Base-by-base conservation (phyloP, 2,888 invertebrate genomes). In the Pristionchus maxplancki region DNA sequence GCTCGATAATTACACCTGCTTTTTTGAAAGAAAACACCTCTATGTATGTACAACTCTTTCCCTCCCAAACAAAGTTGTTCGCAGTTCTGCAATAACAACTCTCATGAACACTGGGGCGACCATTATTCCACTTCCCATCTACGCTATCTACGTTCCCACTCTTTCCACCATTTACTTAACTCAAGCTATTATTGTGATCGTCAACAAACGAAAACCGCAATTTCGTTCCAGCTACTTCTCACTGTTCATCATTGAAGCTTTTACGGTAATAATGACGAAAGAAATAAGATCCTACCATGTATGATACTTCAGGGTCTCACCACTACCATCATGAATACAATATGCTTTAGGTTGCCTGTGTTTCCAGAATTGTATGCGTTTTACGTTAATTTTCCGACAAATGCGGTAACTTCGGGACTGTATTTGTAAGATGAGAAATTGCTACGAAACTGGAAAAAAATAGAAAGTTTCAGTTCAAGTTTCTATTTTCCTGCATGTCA, bases 401-500 rank as follows among this genome's bases (percentile, higher is more conserved):
- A 37, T 17, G 71, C 71, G 3, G 34, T 37, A 4, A 37, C 37
- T 20, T 37, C 34, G 3, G 17, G 13, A 11, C 13, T 71, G 1
- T 13, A 37, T 17, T 71, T 71, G 71, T 71, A 17, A 37, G 71
- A 17, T 71, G 3, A n/a, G n/a, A n/a, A n/a, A 24, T n/a, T n/a
- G n/a, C 17, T 64, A 6, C 28, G 64, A 11, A 28, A 64, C 5
- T 28, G 28, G 1, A 9, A 3, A 13, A 5, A 44, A 44, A 6
- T 40, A 24, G 6, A 74, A 20, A n/a, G 1, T 6, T 74, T 44
- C 44, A 74, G 74, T n/a, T 4, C 74, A 1, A 44, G 44, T n/a
- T 74, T 9, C 24, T 74, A 74, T 34, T 74, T 40, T n/a, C 74
- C 74, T n/a, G 74, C 74, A 74, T 74, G 74, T 24, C 24, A 74